Evolutionary conservation across 92 coral and sea anemone genomes (phyloP).

Genomic region (Actinostola sp.): DNA sequence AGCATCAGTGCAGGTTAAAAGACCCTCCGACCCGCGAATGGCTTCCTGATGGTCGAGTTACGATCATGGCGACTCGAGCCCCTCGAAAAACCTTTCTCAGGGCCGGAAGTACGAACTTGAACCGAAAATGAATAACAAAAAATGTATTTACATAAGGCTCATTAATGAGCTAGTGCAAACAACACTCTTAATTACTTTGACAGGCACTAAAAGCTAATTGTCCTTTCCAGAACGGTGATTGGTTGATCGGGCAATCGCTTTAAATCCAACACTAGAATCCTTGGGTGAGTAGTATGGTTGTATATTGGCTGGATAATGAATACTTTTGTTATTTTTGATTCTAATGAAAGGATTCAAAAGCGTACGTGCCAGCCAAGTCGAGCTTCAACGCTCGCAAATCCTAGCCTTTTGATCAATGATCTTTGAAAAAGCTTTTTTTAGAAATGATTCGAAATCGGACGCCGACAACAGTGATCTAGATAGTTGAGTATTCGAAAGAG

Average conservation of each 20-base stretch:
- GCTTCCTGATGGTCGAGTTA: not conserved
- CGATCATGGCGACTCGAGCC: not conserved
- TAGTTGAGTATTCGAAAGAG: no score
- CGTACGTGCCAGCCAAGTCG: no score
- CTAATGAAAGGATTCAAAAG: no score
- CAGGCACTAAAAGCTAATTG: conserved; percentile 73
- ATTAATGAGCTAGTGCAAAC: conserved; percentile 70
- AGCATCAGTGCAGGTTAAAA: not conserved
- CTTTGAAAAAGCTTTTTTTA: no score
- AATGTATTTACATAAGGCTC: conserved; percentile 85
- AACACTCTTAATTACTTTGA: conserved; percentile 59
- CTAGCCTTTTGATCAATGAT: no score
- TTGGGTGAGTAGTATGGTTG: conserved; percentile 20
- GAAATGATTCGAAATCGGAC: no score
- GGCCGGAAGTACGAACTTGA: conserved; percentile 38
- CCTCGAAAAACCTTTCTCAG: conserved; percentile 28
- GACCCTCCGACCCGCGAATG: conserved; percentile 10
- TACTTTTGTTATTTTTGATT: conserved; percentile 33
- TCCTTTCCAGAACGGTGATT: conserved; percentile 26
- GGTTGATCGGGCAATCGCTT: conserved; percentile 37
- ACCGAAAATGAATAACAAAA: conserved; percentile 27
- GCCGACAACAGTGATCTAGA: no score
- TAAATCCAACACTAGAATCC: conserved; percentile 31
- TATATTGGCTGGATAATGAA: conserved; percentile 43
- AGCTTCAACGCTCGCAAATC: no score